Evolutionary conservation across 2,113 vertebrate genomes (phyloP).

Genomic region (Paracanthobrama guichenoti): DNA sequence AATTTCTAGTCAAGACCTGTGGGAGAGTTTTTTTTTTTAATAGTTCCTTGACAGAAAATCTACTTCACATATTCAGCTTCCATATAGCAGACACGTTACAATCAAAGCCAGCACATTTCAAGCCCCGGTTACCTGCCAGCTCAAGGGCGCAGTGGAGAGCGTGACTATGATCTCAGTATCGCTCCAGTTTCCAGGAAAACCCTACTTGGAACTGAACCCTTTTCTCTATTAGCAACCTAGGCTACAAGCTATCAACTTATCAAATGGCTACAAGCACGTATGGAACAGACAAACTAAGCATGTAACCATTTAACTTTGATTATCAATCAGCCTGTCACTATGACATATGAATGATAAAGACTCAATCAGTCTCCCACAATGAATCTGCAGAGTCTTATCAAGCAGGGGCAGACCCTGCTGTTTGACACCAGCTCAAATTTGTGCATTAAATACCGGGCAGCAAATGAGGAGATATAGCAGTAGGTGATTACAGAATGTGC

Average conservation of each 20-base stretch:
- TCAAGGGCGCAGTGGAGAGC: neutral
- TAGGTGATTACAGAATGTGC: slow-evolving; percentile 39
- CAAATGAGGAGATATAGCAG: slow-evolving; percentile 17
- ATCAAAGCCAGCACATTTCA: slow-evolving; percentile 17
- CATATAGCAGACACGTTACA: neutral
- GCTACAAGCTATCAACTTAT: too few relatives aligned
- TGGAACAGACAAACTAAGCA: neutral
- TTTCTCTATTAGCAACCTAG: neutral
- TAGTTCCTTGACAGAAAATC: neutral
- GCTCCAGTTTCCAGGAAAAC: slow-evolving; percentile 4
- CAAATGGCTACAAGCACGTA: slow-evolving; percentile 5
- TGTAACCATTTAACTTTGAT: slow-evolving; percentile 29
- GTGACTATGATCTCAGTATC: neutral
- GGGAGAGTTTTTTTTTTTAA: neutral
- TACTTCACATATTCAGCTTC: slow-evolving; percentile 11
- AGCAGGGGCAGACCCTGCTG: slow-evolving; percentile 39
- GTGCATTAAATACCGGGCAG: slow-evolving; percentile 20
- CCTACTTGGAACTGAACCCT: neutral
- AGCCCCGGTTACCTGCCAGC: neutral
- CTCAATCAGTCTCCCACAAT: slow-evolving; percentile 30
- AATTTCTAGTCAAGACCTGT: neutral
- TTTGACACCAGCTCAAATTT: slow-evolving; percentile 37
- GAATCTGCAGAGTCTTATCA: slow-evolving; percentile 46
- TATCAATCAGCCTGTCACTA: slow-evolving; percentile 42
- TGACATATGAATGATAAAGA: slow-evolving; percentile 42